Evolutionary conservation across 2,888 invertebrate genomes (phyloP).

Genomic region (Drosophila fungiperda): DNA sequence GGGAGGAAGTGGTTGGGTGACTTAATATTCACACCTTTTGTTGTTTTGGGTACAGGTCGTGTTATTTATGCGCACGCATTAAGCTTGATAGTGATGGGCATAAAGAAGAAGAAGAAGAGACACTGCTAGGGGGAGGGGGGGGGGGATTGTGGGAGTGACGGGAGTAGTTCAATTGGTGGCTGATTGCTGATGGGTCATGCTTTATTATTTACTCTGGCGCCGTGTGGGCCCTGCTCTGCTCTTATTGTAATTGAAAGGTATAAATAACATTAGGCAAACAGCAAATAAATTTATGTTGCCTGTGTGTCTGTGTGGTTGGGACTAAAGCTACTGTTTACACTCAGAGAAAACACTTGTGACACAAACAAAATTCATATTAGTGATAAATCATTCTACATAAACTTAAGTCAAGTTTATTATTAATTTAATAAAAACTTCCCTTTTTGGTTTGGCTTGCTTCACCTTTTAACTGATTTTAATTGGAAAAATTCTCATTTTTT

Average conservation of each 20-base stretch:
- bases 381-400: neutral
- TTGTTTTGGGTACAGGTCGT: conserved; percentile 43
- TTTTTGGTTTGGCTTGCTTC: neutral
- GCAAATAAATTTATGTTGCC: conserved; percentile 76
- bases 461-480: neutral
- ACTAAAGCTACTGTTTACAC: conserved; percentile 8
- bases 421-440: neutral
- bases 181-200: conserved; percentile 80
- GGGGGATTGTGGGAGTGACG: too few relatives aligned
- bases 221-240: conserved; percentile 37
- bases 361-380: neutral
- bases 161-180: conserved; percentile 38
- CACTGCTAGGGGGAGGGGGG: neutral
- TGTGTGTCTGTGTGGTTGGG: conserved; percentile 34
- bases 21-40: conserved; percentile 80
- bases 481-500: neutral
- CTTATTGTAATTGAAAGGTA: conserved; percentile 77
- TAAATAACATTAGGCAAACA: conserved; percentile 81
- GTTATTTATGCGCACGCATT: conserved; percentile 78
- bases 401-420: neutral
- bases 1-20: conserved; percentile 9
- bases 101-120: conserved; percentile 9
- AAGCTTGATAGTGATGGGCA: conserved; percentile 66
- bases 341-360: neutral
- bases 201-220: conserved; percentile 73